Evolutionary conservation across 1,140 invertebrate species (phyloP).

Genomic region (Vollenhovia emeryi): DNA sequence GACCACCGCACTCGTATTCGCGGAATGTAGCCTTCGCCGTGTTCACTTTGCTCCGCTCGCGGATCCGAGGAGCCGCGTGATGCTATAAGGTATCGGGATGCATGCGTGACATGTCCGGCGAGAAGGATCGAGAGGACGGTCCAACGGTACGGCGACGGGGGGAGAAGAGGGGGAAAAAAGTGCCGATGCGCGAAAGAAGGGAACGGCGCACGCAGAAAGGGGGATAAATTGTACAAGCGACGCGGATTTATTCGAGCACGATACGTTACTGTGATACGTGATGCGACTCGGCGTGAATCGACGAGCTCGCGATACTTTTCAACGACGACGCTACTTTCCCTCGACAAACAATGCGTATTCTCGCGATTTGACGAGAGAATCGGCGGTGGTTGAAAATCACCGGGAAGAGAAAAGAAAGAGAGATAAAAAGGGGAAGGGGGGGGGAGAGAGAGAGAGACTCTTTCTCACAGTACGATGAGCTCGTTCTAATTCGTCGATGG

Average conservation of each 20-base stretch:
- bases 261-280: slow-evolving; percentile 56
- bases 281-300: slow-evolving; percentile 65
- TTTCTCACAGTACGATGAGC: slow-evolving; percentile 53
- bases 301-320: slow-evolving; percentile 49
- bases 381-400: slow-evolving; percentile 4
- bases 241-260: slow-evolving; percentile 69
- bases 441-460: not conserved
- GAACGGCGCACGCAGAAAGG: not conserved
- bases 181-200: slow-evolving; percentile 37
- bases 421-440: not conserved
- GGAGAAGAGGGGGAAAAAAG: not conserved
- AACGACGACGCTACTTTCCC: slow-evolving; percentile 46
- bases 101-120: slow-evolving; percentile 53
- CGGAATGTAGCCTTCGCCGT: slow-evolving; percentile 12
- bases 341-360: slow-evolving; percentile 57
- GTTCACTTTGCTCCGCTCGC: slow-evolving; percentile 32
- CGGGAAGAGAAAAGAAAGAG: slow-evolving; percentile 6
- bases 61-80: slow-evolving; percentile 17
- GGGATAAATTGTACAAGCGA: slow-evolving; percentile 63
- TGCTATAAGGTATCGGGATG: slow-evolving; percentile 22
- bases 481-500: slow-evolving; percentile 69
- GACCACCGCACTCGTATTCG: not conserved
- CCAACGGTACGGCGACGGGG: not conserved
- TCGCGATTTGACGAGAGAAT: slow-evolving; percentile 52
- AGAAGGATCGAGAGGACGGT: slow-evolving; percentile 4